Evolutionary conservation across 2,113 vertebrate species (phyloP), one percentile per base, ranked within the genome.

Genomic region (Galbula dea): DNA sequence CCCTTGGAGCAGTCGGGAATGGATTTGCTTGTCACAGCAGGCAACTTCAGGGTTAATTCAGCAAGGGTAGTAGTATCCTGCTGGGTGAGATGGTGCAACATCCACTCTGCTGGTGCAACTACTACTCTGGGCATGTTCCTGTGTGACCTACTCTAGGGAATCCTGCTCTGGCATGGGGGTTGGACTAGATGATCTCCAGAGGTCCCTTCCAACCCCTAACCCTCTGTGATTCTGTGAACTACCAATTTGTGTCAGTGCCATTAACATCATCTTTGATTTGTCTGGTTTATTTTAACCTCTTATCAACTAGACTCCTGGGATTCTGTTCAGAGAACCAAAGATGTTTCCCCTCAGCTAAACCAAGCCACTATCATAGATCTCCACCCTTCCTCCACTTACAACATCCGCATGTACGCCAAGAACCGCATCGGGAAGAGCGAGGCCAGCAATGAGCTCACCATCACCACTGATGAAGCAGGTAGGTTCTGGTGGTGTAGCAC

Each of bases 311-410:
- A 99, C 48, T 98, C 99, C 63, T 99, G 99, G 99, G 98, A 99
- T 96, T 99, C 98, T 88, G 99, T 99, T 96, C 99, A 99, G 97
- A 98, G 99, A 97, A 99, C 99, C 98, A 99, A 98, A 98, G 99
- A 99, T 51, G 99, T 99, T 96, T 99, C 99, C 62, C 99, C 99
- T 76, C 99, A 99, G 97, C 98, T 99, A 86, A 99, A 99, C 97
- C 99, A 99, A 97, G 99, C 99, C 97, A 99, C 99, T 57, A 99
- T 99, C 96, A 99, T 99, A 74, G 99, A 99, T 94, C 98, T 99
- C 76, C 99, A 99, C 94, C 99, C 99, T n/a, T 99, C 99, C 51
- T 99, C 99, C 95, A 99, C 99, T 73, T 99, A 99, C 97, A 99
- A 99, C 97, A 99, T 99, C 95, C 99, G 99, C 95, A 99, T 99